Base-by-base conservation (phyloP, 2,797 vertebrate species). In the Siniperca obscura region DNA sequence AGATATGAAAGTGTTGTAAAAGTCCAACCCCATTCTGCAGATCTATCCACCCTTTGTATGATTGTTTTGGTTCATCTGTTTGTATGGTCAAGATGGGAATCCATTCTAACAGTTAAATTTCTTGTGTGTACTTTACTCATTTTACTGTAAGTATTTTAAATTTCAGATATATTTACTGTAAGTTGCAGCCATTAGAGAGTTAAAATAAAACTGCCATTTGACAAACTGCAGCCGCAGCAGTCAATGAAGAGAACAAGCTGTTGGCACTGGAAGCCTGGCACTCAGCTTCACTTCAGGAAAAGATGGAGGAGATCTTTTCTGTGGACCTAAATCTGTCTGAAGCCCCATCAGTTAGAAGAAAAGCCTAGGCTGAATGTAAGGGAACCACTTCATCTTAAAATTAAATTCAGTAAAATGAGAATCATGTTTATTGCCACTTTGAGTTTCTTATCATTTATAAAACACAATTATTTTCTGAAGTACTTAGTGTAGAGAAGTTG, bases 181-280 rank as follows among this genome's bases (percentile, higher is more conserved):
- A 34, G 56, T n/a, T 0, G 13, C 40, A 48, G 56, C 74, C 9
- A 38, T 25, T 44, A 34, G 17, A 36, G 38, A 27, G 46, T 53
- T 55, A 77, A 68, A 67, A 34, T 27, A 73, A 66, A 82, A 76
- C 22, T 75, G 13, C 42, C 14, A 30, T 22, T 17, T 48, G 38
- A 67, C 40, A 48, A 74, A 44, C 57, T 81, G 78, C 64, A 73
- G 73, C 57, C 48, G 52, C 60, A 65, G 60, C 53, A 53, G 52
- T 74, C 36, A 61, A 5, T 50, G n/a, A 55, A 42, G 30, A 76
- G 68, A 68, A 69, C 27, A 19, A 77, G 74, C 44, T 64, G 56
- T 34, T 70, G 72, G 66, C 44, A 53, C 5, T 7, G 8, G 50
- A 11, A 27, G 44, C 38, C 73, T 61, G 40, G 9, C 67, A 59